Base-by-base conservation (phyloP, 2,113 vertebrate species). In the Sinocyclocheilus anshuiensis region DNA sequence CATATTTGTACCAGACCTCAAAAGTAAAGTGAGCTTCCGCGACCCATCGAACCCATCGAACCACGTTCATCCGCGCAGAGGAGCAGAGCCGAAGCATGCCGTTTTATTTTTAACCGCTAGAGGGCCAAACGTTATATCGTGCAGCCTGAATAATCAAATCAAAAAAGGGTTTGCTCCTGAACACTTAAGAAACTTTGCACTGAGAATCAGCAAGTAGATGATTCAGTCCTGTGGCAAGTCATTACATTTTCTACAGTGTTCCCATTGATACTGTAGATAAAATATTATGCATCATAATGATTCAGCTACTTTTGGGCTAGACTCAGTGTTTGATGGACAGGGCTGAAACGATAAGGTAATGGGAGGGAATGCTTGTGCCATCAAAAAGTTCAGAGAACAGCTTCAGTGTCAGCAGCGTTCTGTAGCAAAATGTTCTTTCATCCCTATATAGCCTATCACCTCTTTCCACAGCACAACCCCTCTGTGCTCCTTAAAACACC, bases 221-320 rank as follows among this genome's bases (percentile, higher is more conserved):
- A 63, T 59, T n/a, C 3, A 33, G 12, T 50, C 45, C 63, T 57
- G 33, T 63, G 20, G 42, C 55, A 74, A 78, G 72, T 61, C 71
- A 77, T 87, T 83, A 65, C 55, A 83, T 67, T 67, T 80, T 48
- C 45, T 22, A 22, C 22, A 74, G 55, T 83, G 20, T 26, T 86
- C 39, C 61, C 67, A 74, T n/a, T 48, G 33, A 22, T 67, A 4
- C 45, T 63, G 16, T 13, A 59, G 63, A 84, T 84, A 72, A 89
- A 85, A 77, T 65, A 85, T 80, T 76, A 86, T 72, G 72, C 33
- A 72, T 69, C 59, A 33, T 79, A 74, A 81, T 55, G 33, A 72
- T 87, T 87, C 63, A 77, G 57, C 55, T 83, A 65, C 76, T 39
- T 86, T 75, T 80, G 57, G 57, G 45, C 87, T 45, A 84, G 86